A percentile compares a stretch with the other conserved stretches of the same genome.
Evolutionary conservation across 2,888 invertebrate genomes (phyloP).

Genomic region (Morinoia aosen): DNA sequence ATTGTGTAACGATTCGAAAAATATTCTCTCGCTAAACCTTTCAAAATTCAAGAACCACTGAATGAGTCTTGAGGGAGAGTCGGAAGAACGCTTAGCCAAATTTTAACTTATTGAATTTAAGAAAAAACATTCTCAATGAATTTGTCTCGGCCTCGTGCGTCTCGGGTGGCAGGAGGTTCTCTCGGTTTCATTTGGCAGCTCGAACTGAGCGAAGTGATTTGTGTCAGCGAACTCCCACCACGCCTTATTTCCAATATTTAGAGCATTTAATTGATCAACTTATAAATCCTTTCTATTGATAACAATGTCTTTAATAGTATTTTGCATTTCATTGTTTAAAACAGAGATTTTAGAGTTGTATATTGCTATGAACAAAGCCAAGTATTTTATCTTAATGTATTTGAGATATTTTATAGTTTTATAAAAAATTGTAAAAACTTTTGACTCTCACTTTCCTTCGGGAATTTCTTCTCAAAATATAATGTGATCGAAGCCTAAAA

Average conservation of each 20-base stretch:
- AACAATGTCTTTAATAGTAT: not conserved
- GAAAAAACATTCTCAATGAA: too few species aligned
- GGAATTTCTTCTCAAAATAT: not conserved
- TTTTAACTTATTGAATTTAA: too few species aligned
- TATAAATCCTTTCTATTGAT: not conserved
- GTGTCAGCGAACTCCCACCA: not conserved
- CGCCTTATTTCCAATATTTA: not conserved
- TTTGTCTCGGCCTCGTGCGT: not conserved
- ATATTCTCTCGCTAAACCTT: not conserved
- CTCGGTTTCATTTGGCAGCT: not conserved
- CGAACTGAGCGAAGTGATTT: not conserved
- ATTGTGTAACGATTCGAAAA: not conserved
- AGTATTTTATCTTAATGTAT: not conserved
- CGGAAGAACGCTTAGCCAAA: not conserved
- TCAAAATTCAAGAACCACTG: not conserved
- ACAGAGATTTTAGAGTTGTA: not conserved
- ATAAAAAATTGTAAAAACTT: not conserved
- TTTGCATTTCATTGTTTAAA: conserved; percentile 4
- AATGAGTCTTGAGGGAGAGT: not conserved
- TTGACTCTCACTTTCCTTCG: not conserved
- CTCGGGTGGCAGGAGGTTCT: not conserved
- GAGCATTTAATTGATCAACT: not conserved
- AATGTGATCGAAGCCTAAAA: not conserved
- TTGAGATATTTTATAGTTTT: conserved; percentile 25
- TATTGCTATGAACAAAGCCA: conserved; percentile 28